Percentiles rank a stretch among this genome's conserved stretches.
Conservation (phyloP, 2,888 invertebrate genomes). For the Entomobrya proxima region DNA sequence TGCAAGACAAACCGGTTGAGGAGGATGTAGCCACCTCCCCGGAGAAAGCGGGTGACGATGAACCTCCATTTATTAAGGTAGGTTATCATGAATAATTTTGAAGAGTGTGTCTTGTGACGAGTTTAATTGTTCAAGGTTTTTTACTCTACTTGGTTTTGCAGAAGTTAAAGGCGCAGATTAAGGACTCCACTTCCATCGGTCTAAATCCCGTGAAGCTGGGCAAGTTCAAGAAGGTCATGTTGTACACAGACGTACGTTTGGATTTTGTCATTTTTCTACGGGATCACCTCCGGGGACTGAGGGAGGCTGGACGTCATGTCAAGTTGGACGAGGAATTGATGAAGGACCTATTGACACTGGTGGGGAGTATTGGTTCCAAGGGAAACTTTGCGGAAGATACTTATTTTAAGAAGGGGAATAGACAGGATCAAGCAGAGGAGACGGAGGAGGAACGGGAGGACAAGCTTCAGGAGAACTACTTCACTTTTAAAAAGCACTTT, state of each 20-base stretch:
- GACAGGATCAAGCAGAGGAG: neutral
- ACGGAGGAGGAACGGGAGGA: constrained; percentile 18
- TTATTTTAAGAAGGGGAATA: constrained; percentile 50
- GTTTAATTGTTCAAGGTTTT: neutral
- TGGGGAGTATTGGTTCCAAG: constrained; percentile 53
- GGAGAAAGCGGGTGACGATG: neutral
- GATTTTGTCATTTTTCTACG: constrained; percentile 56
- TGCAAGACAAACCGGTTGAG: neutral
- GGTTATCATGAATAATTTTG: too few species aligned
- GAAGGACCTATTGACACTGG: constrained; percentile 65
- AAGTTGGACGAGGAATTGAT: constrained; percentile 62
- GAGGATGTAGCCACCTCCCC: too few species aligned
- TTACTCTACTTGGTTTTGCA: constrained; percentile 14
- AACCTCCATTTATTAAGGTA: constrained; percentile 47
- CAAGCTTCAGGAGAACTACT: constrained; percentile 46
- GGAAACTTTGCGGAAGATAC: constrained; percentile 55
- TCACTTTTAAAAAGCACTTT: constrained; percentile 70
- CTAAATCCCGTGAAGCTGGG: constrained; percentile 56
- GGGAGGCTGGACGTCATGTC: neutral
- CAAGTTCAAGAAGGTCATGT: constrained; percentile 62
- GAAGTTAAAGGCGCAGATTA: constrained; percentile 44
- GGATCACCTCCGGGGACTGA: constrained; percentile 11
- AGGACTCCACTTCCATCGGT: neutral
- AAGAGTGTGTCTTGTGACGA: neutral
- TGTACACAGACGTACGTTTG: constrained; percentile 62